Conservation (phyloP, 1,140 invertebrate genomes). For the Spodoptera litura region DNA sequence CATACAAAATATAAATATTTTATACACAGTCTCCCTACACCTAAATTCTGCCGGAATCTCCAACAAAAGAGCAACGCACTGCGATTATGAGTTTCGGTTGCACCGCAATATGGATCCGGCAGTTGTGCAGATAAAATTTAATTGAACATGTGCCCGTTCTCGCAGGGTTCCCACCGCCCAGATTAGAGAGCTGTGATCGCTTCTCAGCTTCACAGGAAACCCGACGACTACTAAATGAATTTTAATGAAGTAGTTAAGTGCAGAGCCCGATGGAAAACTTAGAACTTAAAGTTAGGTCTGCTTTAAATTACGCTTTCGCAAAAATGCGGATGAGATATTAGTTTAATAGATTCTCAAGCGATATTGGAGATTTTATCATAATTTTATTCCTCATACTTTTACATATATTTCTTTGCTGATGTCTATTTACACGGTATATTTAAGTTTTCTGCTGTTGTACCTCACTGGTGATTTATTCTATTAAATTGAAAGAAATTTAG, state of each 20-base stretch:
- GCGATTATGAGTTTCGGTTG: constrained; percentile 33
- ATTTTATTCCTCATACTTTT: not conserved
- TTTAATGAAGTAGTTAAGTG: constrained; percentile 52
- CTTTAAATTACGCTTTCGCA: constrained; percentile 5
- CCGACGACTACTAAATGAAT: constrained; percentile 52
- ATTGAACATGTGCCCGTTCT: constrained; percentile 71
- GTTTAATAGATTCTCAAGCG: not conserved
- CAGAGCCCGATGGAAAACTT: constrained; percentile 46
- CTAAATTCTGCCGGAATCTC: not conserved
- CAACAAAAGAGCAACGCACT: constrained; percentile 18
- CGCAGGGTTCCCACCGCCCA: constrained; percentile 53
- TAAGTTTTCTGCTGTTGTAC: not conserved
- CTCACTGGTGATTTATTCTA: no score
- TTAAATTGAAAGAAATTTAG: not conserved
- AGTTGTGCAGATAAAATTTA: constrained; percentile 68
- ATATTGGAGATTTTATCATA: not conserved
- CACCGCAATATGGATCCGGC: constrained; percentile 61
- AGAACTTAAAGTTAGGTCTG: constrained; percentile 15
- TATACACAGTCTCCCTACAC: no score
- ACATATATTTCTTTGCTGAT: not conserved
- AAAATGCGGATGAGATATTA: not conserved
- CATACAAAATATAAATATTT: no score
- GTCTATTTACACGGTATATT: not conserved
- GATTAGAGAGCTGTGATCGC: constrained; percentile 53
- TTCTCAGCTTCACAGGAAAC: constrained; percentile 49